Percentiles rank a stretch among this genome's conserved stretches.
These are phyloP conservation scores for Centropus unirufus DNA, from an alignment of 2,113 vertebrate genomes.

Conservation along the genomic window DNA sequence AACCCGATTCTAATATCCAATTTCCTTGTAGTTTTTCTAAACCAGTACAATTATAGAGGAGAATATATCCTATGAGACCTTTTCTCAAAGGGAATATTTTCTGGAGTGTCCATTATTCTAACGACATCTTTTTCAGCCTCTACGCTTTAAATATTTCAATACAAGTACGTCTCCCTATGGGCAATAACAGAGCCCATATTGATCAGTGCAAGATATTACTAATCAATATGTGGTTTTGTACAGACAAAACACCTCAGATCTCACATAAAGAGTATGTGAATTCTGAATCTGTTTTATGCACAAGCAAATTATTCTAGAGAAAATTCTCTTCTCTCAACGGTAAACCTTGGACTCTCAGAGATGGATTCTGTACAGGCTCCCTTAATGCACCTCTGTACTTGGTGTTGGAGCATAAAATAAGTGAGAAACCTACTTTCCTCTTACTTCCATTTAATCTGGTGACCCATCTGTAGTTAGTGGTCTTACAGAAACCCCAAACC, in stretches of 20 bases:
- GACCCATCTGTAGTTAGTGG: neutral
- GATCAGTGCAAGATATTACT: neutral
- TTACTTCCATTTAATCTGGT: neutral
- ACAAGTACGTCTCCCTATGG: neutral
- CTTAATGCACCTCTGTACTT: neutral
- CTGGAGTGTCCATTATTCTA: neutral
- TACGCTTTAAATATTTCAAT: neutral
- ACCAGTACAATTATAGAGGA: neutral
- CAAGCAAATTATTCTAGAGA: neutral
- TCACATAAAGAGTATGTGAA: neutral
- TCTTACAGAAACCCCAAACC: neutral
- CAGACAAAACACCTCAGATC: neutral
- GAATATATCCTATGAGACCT: neutral
- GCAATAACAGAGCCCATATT: neutral
- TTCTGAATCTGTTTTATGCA: neutral
- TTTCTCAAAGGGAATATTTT: slow-evolving; percentile 8
- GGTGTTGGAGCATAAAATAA: neutral
- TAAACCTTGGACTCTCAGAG: neutral
- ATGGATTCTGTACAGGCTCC: neutral
- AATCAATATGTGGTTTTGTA: neutral
- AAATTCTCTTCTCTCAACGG: neutral
- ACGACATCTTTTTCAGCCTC: neutral
- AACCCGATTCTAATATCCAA: neutral
- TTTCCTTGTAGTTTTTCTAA: neutral
- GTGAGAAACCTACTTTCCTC: neutral